Base-by-base conservation (phyloP, 2,888 invertebrate species). In the Lamproptera curius region DNA sequence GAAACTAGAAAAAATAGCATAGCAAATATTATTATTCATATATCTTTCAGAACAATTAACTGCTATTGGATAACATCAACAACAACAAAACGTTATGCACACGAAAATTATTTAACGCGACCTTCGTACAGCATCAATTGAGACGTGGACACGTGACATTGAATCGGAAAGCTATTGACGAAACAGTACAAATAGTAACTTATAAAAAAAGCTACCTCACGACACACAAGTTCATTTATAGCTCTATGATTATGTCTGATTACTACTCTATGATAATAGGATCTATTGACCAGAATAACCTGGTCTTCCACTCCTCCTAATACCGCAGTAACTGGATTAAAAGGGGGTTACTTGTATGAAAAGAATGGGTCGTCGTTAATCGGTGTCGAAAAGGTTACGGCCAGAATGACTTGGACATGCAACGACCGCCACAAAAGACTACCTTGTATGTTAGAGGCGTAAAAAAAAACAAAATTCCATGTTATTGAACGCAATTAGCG, bases 81-180 rank as follows among this genome's bases (percentile, higher is more conserved):
- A n/a, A n/a, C n/a, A n/a, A n/a, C n/a, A n/a, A n/a, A n/a, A n/a
- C n/a, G n/a, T n/a, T n/a, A n/a, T n/a, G n/a, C n/a, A n/a, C n/a
- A n/a, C n/a, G n/a, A n/a, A n/a, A n/a, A n/a, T n/a, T n/a, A n/a
- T n/a, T n/a, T n/a, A n/a, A n/a, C n/a, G n/a, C n/a, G n/a, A n/a
- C n/a, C n/a, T n/a, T n/a, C n/a, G n/a, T n/a, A n/a, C n/a, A n/a
- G n/a, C n/a, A n/a, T n/a, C n/a, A n/a, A n/a, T n/a, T n/a, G n/a
- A n/a, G n/a, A n/a, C n/a, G n/a, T n/a, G 73, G 75, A 74, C 79
- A 75, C 76, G 79, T 80, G 83, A 81, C 81, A 78, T 80, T 78
- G 79, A 76, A 75, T 73, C 65, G 66, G 68, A 73, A 71, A 73
- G 67, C 64, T 65, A 69, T 70, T 57, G 62, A 66, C 52, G 57